phyloP scores from a whole-genome alignment of 1,140 invertebrate species.

The Zaprionus africanus region DNA sequence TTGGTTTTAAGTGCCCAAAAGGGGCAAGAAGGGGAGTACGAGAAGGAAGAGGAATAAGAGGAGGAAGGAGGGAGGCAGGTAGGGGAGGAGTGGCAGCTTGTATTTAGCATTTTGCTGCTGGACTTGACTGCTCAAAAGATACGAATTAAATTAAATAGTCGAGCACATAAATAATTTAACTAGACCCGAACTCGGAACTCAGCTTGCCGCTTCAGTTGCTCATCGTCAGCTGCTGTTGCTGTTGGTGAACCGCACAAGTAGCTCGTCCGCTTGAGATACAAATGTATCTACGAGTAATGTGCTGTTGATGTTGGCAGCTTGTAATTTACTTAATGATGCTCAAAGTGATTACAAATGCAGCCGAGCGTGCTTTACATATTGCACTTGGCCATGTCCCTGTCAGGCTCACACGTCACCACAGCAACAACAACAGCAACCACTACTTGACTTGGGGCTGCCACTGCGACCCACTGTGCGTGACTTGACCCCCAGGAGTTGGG shows the following conservation, averaged over 20 bases:
- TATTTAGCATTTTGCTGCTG: constrained; percentile 39
- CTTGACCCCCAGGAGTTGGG: constrained; percentile 47
- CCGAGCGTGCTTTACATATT: constrained; percentile 55
- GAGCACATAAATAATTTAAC: constrained; percentile 41
- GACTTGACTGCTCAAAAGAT: constrained; percentile 25
- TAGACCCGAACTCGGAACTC: constrained; percentile 9
- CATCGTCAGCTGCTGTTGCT: neutral
- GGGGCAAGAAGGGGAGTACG: neutral
- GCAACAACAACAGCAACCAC: constrained; percentile 24
- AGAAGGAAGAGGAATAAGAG: neutral
- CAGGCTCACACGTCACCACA: constrained; percentile 29
- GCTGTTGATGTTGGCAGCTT: constrained; percentile 54
- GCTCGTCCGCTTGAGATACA: constrained; percentile 36
- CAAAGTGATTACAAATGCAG: constrained; percentile 62
- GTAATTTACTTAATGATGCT: constrained; percentile 57
- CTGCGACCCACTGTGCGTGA: constrained; percentile 47
- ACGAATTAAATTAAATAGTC: constrained; percentile 49
- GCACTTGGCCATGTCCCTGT: constrained; percentile 46
- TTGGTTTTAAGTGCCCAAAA: constrained; percentile 55
- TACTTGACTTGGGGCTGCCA: constrained; percentile 2
- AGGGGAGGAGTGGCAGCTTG: constrained; percentile 6
- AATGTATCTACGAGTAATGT: constrained; percentile 50
- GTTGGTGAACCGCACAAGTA: neutral
- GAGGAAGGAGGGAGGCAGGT: neutral
- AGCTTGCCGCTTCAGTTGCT: constrained; percentile 10